Evolutionary conservation across 37 sponge, comb jelly and placozoan genomes (phyloP).

Genomic region (Diacarnus erythraeanus): DNA sequence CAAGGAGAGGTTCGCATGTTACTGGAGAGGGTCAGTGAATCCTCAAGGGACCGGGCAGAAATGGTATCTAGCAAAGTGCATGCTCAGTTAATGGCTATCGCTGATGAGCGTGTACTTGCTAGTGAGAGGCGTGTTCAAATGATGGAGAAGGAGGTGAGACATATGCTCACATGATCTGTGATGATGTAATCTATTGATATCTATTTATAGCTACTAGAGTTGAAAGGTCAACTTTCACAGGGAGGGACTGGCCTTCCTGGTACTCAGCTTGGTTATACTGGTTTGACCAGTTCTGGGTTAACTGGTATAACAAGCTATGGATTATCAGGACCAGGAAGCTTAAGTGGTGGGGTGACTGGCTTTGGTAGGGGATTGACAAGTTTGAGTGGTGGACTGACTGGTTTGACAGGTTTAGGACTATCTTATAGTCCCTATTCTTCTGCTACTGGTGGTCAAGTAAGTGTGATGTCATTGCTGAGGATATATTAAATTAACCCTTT

Average conservation of each 20-base stretch:
- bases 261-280: background rate
- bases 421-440: background rate
- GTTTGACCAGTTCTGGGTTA: background rate
- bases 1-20: conserved; percentile 70
- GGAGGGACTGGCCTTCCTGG: background rate
- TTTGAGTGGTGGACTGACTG: conserved; percentile 9
- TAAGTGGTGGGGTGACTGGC: background rate
- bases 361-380: background rate
- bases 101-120: conserved; percentile 60
- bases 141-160: conserved; percentile 60
- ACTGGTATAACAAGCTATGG: conserved; percentile 1
- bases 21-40: conserved; percentile 63
- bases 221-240: background rate
- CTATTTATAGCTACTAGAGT: background rate
- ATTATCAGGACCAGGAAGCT: background rate
- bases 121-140: conserved; percentile 57
- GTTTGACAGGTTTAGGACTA: background rate
- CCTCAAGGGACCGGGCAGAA: conserved; percentile 63
- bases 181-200: too few relatives aligned
- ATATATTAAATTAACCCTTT: background rate
- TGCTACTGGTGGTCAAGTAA: background rate
- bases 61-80: conserved; percentile 77
- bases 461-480: too few relatives aligned
- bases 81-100: conserved; percentile 67
- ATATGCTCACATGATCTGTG: background rate